Percentiles rank a stretch among this genome's conserved stretches.
phyloP scores from a whole-genome alignment of 1,140 invertebrate species.

The Drosophila fuyamai region DNA sequence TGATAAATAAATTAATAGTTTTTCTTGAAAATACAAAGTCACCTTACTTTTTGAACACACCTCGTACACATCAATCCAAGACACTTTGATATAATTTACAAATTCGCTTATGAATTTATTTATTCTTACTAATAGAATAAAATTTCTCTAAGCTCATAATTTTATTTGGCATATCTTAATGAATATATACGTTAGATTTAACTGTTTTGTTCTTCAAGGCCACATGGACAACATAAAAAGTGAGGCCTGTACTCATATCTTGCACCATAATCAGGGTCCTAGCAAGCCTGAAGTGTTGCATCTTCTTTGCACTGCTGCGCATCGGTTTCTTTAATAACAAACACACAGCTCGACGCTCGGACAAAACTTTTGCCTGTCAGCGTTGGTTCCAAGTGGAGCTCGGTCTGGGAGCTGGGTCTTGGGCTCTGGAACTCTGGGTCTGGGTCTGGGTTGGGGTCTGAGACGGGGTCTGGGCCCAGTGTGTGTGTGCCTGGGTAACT shows the following conservation, averaged over 20 bases:
- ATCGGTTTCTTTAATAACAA: conserved; percentile 42
- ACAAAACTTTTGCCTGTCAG: conserved; percentile 60
- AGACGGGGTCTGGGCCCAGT: background rate
- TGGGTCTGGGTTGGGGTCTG: conserved; percentile 7
- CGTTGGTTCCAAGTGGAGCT: conserved; percentile 35
- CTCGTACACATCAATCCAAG: too few relatives aligned
- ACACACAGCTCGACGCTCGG: conserved; percentile 32
- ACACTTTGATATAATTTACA: too few relatives aligned
- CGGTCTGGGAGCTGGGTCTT: conserved; percentile 18
- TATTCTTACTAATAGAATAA: too few relatives aligned
- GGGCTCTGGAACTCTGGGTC: conserved; percentile 13
- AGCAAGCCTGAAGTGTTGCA: conserved; percentile 66
- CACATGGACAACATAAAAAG: background rate
- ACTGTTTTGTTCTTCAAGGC: too few relatives aligned
- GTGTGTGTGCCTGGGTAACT: conserved; percentile 49
- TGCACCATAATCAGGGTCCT: conserved; percentile 61
- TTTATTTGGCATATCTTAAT: too few relatives aligned
- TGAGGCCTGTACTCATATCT: conserved; percentile 22
- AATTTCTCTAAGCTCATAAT: too few relatives aligned
- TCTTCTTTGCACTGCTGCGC: conserved; percentile 60
- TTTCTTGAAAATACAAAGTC: too few relatives aligned
- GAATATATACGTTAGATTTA: too few relatives aligned
- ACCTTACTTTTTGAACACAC: too few relatives aligned
- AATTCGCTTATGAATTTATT: too few relatives aligned
- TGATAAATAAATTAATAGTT: too few relatives aligned